Evolutionary conservation across 2,797 vertebrate species (phyloP), one percentile per base, ranked within the genome.

Genomic region (Epinephelus coioides): DNA sequence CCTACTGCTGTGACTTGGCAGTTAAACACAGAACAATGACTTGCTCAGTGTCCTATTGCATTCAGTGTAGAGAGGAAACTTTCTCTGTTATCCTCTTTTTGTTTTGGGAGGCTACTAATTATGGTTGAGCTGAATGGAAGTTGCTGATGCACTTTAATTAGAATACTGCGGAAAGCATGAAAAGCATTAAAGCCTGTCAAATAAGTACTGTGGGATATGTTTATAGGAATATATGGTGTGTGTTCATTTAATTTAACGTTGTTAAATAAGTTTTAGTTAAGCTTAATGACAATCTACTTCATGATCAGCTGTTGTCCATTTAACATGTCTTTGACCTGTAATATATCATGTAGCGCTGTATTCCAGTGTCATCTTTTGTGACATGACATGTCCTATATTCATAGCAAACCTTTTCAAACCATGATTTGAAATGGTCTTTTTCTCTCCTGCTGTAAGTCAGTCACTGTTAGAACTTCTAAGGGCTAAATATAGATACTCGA

Each of bases 1-100:
- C 74, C 69, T 56, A 55, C 81, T 69, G 72, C 82, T 88, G 77
- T 55, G 70, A 86, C 69, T 81, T 83, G 86, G 81, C 81, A 78
- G 38, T 67, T 51, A 49, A 77, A 59, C 50, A 76, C 72, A 70
- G 50, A 67, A 12, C 61, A 47, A 51, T 71, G n/a, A 55, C 46
- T 44, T 73, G 53, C 34, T 50, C 49, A 11, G 2, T 46, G 72
- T 75, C 21, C 43, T 27, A 44, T 3, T 76, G 46, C n/a, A 61
- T 69, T 81, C 73, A 56, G 65, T 54, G n/a, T 2, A 18, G 30
- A 73, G 43, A 55, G 54, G 4, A 70, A 14, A 27, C 40, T 44
- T 43, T 67, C 14, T 69, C 14, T 69, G 12, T 60, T 57, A 11
- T 74, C 21, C 21, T 44, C 21, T 40, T 15, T 76, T 59, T 78